These are phyloP conservation scores for Ectemnius lituratus DNA, from an alignment of 2,888 invertebrate species.

Conservation along the genomic window DNA sequence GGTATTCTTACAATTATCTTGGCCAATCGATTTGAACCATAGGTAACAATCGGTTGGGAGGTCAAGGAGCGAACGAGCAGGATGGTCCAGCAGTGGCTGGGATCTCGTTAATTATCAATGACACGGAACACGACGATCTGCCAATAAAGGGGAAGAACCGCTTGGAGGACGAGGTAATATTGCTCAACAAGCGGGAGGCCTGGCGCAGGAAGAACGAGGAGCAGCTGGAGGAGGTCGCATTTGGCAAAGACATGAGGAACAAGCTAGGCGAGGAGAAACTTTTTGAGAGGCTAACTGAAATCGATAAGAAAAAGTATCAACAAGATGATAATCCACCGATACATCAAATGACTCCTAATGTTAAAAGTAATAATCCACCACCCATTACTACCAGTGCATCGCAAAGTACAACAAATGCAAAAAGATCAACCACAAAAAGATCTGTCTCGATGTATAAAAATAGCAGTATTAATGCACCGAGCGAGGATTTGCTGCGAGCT, in stretches of 20 bases:
- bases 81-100: background rate
- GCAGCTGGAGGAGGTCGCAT: conserved; percentile 66
- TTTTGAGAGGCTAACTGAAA: conserved; percentile 50
- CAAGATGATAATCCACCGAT: too few relatives aligned
- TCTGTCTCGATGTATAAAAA: background rate
- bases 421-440: background rate
- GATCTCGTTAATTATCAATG: background rate
- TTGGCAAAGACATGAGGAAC: conserved; percentile 62
- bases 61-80: background rate
- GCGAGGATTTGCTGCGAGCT: conserved; percentile 31
- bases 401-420: too few relatives aligned
- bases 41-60: background rate
- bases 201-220: conserved; percentile 63
- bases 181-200: conserved; percentile 65
- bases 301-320: conserved; percentile 39
- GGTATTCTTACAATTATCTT: background rate
- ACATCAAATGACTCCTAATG: background rate
- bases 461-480: conserved; percentile 5
- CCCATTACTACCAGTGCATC: background rate
- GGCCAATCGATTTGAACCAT: background rate
- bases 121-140: conserved; percentile 22
- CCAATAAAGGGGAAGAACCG: conserved; percentile 57
- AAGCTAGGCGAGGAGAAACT: conserved; percentile 38
- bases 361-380: background rate
- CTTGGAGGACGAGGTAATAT: conserved; percentile 59